Evolutionary conservation across 2,888 invertebrate genomes (phyloP).

Genomic region (Metalampra italica): DNA sequence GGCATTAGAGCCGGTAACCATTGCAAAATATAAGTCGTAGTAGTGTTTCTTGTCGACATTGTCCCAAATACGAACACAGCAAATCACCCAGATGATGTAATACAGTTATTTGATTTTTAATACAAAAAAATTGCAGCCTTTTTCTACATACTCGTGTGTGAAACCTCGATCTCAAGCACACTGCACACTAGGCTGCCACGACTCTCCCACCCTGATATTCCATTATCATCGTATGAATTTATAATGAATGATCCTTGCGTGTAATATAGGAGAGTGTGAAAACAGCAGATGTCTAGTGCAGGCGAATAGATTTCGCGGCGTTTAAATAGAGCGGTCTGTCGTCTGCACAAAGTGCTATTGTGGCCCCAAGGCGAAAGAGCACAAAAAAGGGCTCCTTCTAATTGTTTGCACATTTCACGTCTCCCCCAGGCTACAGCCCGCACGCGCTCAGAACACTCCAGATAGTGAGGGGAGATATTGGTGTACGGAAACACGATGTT

Average conservation of each 20-base stretch:
- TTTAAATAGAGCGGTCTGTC: slow-evolving; percentile 57
- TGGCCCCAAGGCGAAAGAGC: slow-evolving; percentile 34
- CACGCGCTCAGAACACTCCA: slow-evolving; percentile 27
- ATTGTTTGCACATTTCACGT: slow-evolving; percentile 75
- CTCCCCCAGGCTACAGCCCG: slow-evolving; percentile 33
- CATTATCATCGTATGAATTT: neutral
- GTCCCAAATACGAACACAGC: too few relatives aligned
- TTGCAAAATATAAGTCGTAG: too few relatives aligned
- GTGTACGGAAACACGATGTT: slow-evolving; percentile 5
- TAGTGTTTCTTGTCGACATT: too few relatives aligned
- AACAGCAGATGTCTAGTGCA: slow-evolving; percentile 64
- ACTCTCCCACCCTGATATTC: neutral
- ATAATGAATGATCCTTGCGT: slow-evolving; percentile 19
- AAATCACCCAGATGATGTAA: too few relatives aligned
- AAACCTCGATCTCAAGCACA: too few relatives aligned
- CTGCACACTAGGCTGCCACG: neutral
- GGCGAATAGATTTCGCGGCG: slow-evolving; percentile 43
- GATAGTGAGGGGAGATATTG: slow-evolving; percentile 18
- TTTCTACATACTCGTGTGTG: too few relatives aligned
- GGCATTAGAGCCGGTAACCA: too few relatives aligned
- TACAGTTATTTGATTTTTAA: too few relatives aligned
- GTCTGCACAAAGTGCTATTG: slow-evolving; percentile 67
- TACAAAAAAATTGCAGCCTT: too few relatives aligned
- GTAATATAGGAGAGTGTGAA: slow-evolving; percentile 53
- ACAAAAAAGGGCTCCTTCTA: slow-evolving; percentile 66